Evolutionary conservation across 2,113 vertebrate genomes (phyloP), one percentile per base, ranked within the genome.

Genomic region (Actinemys pallida): DNA sequence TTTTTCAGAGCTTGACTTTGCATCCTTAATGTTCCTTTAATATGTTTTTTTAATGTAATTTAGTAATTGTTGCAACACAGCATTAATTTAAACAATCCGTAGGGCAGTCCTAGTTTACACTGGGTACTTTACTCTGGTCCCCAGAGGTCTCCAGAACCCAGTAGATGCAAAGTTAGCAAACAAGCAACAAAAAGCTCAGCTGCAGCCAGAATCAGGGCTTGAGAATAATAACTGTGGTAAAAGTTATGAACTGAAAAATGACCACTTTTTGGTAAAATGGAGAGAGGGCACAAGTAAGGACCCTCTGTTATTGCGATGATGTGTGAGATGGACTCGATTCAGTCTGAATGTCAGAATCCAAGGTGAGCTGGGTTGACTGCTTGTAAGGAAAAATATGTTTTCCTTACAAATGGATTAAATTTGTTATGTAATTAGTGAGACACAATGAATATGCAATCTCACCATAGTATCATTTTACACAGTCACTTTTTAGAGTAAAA

Each of bases 111-210:
- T 31, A 4, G 16, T 62, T 62, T 62, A 62, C 12, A 16, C 57
- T 4, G 57, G 6, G 27, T 62, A 62, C 25, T 29, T 14, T 72
- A n/a, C n/a, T 4, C 47, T 57, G 5, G 6, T 54, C 49, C 19
- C 72, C 29, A 0, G 0, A 19, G 81, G 10, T 31, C 54, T 65
- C 35, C 52, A 50, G 75, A 25, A 39, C 2, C 39, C 6, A 31
- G 27, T 17, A 9, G 49, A 45, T 29, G 8, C n/a, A 72, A 39
- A 72, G 5, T 39, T 72, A 72, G 17, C 17, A 39, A 19, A 25
- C 3, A 4, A n/a, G 3, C 14, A 11, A 27, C 2, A 1, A 57
- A 27, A 35, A 42, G 59, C 20, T 1, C 13, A 25, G 24, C 0
- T 0, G 17, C 39, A 54, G 62, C 52, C 47, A 0, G 0, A 10